phyloP scores from a whole-genome alignment of 2,797 vertebrate species.

The Streptopelia turtur region DNA sequence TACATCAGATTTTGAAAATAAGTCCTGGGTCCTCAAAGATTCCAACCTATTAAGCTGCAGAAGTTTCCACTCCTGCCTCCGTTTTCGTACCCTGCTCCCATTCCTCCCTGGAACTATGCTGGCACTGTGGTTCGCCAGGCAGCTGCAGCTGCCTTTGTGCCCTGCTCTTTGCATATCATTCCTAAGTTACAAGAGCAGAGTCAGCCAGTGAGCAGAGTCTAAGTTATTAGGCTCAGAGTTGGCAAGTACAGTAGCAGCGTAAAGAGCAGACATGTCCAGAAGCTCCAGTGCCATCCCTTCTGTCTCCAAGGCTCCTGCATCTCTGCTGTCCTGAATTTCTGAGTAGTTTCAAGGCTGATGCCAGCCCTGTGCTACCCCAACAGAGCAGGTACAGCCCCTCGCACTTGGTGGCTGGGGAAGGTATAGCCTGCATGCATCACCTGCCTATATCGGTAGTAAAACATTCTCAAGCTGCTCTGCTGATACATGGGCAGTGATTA shows the following conservation, averaged over 20 bases:
- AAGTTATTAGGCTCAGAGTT: neutral
- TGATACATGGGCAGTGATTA: neutral
- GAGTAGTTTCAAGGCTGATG: neutral
- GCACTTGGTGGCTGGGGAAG: neutral
- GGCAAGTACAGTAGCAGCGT: conserved; percentile 37
- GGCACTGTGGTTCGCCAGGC: neutral
- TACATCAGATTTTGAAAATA: neutral
- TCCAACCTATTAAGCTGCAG: neutral
- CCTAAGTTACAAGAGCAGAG: conserved; percentile 41
- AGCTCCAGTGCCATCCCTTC: neutral
- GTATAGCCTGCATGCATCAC: neutral
- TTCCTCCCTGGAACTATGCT: neutral
- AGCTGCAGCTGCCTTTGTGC: conserved; percentile 9
- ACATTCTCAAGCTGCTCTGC: neutral
- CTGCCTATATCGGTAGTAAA: neutral
- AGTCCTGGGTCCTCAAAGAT: neutral
- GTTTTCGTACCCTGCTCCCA: neutral
- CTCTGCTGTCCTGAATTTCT: conserved; percentile 16
- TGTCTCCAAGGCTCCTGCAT: neutral
- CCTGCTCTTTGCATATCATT: conserved; percentile 33
- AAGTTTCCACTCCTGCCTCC: neutral
- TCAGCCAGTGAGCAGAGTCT: neutral
- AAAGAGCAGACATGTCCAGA: neutral
- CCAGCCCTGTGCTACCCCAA: neutral
- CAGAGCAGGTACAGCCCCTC: neutral